Base-by-base conservation (phyloP, 92 coral and sea anemone species). In the Zoanthus solanderi region DNA sequence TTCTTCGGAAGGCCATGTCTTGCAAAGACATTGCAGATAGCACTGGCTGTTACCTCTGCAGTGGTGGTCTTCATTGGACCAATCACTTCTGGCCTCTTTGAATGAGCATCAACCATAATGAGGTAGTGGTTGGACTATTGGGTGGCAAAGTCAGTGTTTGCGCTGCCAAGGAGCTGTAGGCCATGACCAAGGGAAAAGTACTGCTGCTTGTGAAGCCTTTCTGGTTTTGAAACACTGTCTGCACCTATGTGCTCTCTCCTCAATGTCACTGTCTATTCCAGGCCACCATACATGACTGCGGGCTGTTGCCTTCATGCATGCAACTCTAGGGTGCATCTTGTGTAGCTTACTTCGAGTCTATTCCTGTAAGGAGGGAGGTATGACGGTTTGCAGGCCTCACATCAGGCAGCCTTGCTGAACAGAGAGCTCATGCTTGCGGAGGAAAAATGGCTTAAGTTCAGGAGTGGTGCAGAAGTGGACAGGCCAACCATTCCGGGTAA, bases 371-470 rank as follows among this genome's bases (percentile, higher is more conserved):
- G 69, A 8, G 13, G 88, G 81, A 18, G 89, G 93, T 32, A 91
- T 16, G 78, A 82, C 57, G 10, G 78, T 86, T 8, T 88, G 71
- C 16, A 82, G 72, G 9, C 88, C 88, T 86, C 91, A 87, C 78
- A 87, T 53, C 1, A 81, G 79, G 42, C 81, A 87, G 5, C 83
- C 29, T 44, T 69, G 74, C 29, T 69, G 44, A 12, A 69, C 45
- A 69, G 76, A 57, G 12, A 57, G 63, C 12, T 57, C 63, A 57
- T 57, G 15, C 0, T 15, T 12, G 63, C 63, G 63, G 15, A 7
- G 15, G 15, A 57, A 57, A 1, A 7, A 57, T 0, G 8, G 63
- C 63, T 57, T 57, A 8, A 79, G 72, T 67, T 56, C 34, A 17
- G 63, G 67, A 34, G 47, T 67, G 3, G 61, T 82, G 54, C n/a